Base-by-base conservation (phyloP, 1,140 invertebrate species). In the Sycophaga agraensis region DNA sequence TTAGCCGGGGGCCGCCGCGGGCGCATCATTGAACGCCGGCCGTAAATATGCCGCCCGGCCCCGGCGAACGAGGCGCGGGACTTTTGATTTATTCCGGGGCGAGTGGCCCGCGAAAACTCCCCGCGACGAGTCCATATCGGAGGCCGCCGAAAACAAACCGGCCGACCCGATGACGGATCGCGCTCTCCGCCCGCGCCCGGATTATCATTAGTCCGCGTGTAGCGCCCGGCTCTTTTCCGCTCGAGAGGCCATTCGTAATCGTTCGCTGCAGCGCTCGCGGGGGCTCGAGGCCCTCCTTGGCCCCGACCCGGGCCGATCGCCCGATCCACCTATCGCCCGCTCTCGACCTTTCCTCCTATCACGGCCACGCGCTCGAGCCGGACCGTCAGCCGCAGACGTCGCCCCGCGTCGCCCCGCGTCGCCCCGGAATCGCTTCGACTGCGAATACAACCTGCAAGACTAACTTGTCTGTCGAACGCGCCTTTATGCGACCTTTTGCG, bases 1-100 rank as follows among this genome's bases (percentile, higher is more conserved):
- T 81, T 77, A 81, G 79, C 73, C 76, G 75, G 74, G 76, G 75
- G 78, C 77, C 67, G 11, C 28, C 5, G 28, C 28, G 64, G 67
- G 73, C 77, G 75, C 78, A 79, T 79, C 76, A 80, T 80, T 81
- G 77, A 77, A 81, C 72, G 77, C 74, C 51, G 69, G 62, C 71
- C 75, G 77, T 81, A 79, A 80, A 81, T 81, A 80, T 80, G 74
- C 73, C 73, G n/a, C n/a, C 72, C 67, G 75, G 77, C 77, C 75
- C 24, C 14, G 16, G 34, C 43, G 40, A 39, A 21, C 58, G 12
- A 31, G 28, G 22, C 22, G 16, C 42, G 35, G 75, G 71, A 77
- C 75, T 81, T 80, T 81, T 80, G 77, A 80, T 81, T 81, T 81
- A 81, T 78, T 72, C 67, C 28, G 59, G 53, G 76, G 73, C 75